phyloP scores from a whole-genome alignment of 2,888 invertebrate species.

The Netelia fuscicornis region DNA sequence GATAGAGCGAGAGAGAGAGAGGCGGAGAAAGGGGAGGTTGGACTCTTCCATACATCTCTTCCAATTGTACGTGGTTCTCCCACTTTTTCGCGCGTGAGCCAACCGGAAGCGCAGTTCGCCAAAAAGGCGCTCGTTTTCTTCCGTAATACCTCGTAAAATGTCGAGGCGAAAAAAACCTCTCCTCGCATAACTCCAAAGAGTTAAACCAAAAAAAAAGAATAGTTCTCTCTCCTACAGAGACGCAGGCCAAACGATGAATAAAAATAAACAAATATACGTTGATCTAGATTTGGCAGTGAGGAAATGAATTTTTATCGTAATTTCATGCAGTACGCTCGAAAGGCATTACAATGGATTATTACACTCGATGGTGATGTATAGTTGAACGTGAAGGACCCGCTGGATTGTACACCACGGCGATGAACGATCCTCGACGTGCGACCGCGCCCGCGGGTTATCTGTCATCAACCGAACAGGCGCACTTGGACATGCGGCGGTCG shows the following conservation, averaged over 20 bases:
- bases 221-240: too few relatives aligned
- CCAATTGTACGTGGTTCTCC: conserved; percentile 51
- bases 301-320: conserved; percentile 43
- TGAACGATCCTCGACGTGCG: conserved; percentile 52
- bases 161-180: conserved; percentile 5
- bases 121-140: conserved; percentile 22
- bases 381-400: conserved; percentile 33
- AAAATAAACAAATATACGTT: too few relatives aligned
- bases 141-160: not conserved
- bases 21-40: conserved; percentile 49
- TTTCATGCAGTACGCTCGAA: conserved; percentile 20
- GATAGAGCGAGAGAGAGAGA: conserved; percentile 4
- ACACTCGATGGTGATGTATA: conserved; percentile 35
- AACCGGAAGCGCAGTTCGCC: not conserved
- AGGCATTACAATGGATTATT: conserved; percentile 51
- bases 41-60: conserved; percentile 57
- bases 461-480: conserved; percentile 58
- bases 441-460: conserved; percentile 46
- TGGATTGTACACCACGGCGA: conserved; percentile 39
- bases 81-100: conserved; percentile 17
- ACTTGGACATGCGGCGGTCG: conserved; percentile 58
- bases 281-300: too few relatives aligned
- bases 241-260: too few relatives aligned
- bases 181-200: not conserved
- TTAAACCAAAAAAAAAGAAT: not conserved